Percentiles rank a stretch among this genome's conserved stretches.
Conservation (phyloP, 2,113 vertebrate genomes). For the Phainopepla nitens region DNA sequence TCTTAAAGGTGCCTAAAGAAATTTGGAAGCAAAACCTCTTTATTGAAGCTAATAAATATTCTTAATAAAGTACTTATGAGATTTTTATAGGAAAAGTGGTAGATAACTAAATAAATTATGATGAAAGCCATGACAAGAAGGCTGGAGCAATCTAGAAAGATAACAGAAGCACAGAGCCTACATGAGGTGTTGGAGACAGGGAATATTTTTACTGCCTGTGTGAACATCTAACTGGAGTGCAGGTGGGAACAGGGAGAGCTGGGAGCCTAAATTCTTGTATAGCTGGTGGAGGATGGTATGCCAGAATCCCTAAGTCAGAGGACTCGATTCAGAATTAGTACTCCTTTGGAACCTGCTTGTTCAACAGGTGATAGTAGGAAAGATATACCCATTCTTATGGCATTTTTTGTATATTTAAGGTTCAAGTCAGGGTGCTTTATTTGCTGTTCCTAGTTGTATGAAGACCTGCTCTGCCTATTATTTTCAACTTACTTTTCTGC, state of each 20-base stretch:
- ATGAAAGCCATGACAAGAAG: not conserved
- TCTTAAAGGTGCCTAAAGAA: not conserved
- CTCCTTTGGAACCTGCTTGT: not conserved
- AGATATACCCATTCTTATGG: not conserved
- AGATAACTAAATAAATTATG: not conserved
- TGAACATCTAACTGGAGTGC: not conserved
- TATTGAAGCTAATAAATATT: not conserved
- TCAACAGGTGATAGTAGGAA: not conserved
- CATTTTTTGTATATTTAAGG: not conserved
- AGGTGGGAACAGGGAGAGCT: not conserved
- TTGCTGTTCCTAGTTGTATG: not conserved
- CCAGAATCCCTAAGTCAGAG: not conserved
- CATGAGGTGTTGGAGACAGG: not conserved
- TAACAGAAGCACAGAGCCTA: not conserved
- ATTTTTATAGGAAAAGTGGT: not conserved
- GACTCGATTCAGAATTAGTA: not conserved
- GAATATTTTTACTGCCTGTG: not conserved
- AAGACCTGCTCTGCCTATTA: not conserved
- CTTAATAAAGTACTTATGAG: not conserved
- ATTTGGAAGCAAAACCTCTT: not conserved
- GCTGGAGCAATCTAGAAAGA: not conserved
- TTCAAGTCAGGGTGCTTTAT: not conserved
- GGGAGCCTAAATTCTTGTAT: not conserved
- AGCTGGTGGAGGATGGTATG: not conserved
- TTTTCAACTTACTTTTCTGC: not conserved